Evolutionary conservation across 2,113 vertebrate genomes (phyloP).

Genomic region (Suricata suricatta): DNA sequence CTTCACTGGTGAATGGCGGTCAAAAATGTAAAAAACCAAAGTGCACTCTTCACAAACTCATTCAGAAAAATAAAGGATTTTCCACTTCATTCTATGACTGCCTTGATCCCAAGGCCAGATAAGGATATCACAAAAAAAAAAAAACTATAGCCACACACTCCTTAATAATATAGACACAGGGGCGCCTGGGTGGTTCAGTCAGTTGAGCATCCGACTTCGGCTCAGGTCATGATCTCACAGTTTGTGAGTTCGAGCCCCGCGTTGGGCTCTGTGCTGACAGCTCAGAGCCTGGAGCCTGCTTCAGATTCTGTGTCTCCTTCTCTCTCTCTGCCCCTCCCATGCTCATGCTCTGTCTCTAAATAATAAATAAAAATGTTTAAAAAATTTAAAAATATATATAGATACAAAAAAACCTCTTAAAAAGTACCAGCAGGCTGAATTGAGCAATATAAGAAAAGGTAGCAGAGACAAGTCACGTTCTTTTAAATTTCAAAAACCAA

Average conservation of each 20-base stretch:
- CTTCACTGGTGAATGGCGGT: neutral
- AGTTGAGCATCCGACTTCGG: no score
- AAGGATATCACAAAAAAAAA: neutral
- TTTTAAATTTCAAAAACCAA: neutral
- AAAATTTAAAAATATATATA: neutral
- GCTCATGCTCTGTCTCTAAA: no score
- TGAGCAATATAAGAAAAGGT: neutral
- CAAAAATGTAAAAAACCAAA: neutral
- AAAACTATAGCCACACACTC: neutral
- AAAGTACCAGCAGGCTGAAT: neutral
- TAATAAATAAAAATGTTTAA: no score
- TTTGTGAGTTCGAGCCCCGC: no score
- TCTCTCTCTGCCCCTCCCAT: no score
- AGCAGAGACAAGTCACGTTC: neutral
- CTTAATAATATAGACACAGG: neutral
- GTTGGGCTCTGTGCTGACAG: no score
- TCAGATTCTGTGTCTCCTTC: no score
- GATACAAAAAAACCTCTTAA: neutral
- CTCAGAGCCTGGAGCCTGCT: no score
- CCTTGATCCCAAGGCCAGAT: neutral
- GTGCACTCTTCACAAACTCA: neutral
- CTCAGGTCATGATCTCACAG: no score
- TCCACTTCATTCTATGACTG: neutral
- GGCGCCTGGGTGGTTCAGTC: no score
- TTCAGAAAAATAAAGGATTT: neutral